Base-by-base conservation (phyloP, 2,888 invertebrate species). In the Apocheima hispidaria region DNA sequence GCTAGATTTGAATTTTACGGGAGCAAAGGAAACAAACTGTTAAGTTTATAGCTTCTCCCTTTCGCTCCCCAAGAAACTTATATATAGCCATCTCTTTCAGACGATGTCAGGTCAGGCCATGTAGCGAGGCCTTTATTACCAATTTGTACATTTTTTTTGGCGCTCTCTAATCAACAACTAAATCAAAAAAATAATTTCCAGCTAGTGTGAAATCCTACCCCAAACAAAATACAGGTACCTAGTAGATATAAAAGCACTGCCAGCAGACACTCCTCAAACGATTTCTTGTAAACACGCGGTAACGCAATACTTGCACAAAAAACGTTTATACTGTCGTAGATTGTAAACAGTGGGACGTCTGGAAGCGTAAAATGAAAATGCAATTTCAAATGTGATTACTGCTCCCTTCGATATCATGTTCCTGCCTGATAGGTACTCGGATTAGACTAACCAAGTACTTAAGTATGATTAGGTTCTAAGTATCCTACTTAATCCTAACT, bases 331-430 rank as follows among this genome's bases (percentile, higher is more conserved):
- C 9, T 53, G 40, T 38, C 30, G 28, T 54, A 53, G 56, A 53
- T 52, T 41, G 20, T 43, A 44, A 65, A 65, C 59, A 57, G 35
- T 56, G 56, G 41, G 60, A 51, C 44, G 50, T 55, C 50, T 18
- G 38, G 55, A 26, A 50, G 54, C 50, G 65, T 63, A 57, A 65
- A 66, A 66, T 62, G 65, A 58, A 68, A 71, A 68, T 70, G 65
- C 72, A 69, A 68, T 68, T 66, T 70, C 49, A 57, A 70, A 70
- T 69, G 70, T 65, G 66, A 71, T 72, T 71, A 72, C 66, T 51
- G 51, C 41, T 40, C 55, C 59, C 68, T 71, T 35, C 14, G 2
- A 35, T 35, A 35, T 35, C n/a, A 9, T 5, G 35, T 35, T 35
- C 35, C 14, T 6, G 9, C 14, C 14, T 35, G 35, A 35, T 38